phyloP scores from a whole-genome alignment of 2,797 vertebrate genomes.

The Cirrhinus mrigala region DNA sequence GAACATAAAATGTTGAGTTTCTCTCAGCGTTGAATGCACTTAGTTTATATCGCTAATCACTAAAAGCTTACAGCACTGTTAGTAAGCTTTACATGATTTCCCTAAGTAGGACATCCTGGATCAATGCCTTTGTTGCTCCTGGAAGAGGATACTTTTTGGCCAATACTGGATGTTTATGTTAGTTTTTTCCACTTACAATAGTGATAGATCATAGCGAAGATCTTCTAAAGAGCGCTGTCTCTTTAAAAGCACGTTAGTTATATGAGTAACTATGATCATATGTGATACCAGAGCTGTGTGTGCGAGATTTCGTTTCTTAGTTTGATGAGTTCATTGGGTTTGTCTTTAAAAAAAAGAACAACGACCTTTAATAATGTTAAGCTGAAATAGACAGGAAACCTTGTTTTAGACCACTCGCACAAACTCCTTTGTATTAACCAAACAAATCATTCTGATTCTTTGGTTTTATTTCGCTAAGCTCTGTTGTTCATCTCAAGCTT shows the following conservation, averaged over 20 bases:
- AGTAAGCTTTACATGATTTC: background rate
- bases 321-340: background rate
- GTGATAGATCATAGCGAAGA: background rate
- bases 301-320: background rate
- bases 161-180: background rate
- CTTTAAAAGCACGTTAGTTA: background rate
- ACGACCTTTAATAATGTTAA: background rate
- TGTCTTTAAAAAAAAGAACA: background rate
- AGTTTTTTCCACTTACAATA: background rate
- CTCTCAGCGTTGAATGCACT: background rate
- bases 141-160: background rate
- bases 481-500: background rate
- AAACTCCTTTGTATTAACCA: background rate
- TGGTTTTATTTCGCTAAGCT: background rate
- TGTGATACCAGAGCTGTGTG: background rate
- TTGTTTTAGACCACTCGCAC: background rate
- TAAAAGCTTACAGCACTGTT: background rate
- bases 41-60: background rate
- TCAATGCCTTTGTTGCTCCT: background rate
- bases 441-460: background rate
- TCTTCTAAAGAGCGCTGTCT: background rate
- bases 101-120: background rate
- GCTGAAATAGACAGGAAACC: background rate
- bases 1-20: background rate
- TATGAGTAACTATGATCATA: background rate